Percentiles rank a stretch among this genome's conserved stretches.
phyloP scores from a whole-genome alignment of 2,797 vertebrate genomes.

The Decapterus maruadsi region DNA sequence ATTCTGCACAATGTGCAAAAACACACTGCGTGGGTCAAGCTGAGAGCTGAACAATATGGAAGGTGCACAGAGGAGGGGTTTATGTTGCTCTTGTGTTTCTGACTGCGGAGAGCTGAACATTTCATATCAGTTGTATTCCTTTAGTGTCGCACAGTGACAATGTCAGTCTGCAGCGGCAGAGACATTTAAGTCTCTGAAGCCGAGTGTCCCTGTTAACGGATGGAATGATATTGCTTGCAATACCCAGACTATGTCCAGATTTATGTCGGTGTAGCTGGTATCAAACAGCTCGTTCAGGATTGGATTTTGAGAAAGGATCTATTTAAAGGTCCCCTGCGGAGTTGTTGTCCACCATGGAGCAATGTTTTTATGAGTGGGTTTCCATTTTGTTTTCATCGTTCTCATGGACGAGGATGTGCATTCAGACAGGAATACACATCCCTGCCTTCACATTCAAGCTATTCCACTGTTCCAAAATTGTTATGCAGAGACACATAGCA shows the following conservation, averaged over 20 bases:
- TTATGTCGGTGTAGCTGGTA: not conserved
- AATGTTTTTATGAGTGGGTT: not conserved
- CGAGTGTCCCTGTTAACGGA: not conserved
- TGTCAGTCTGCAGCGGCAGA: not conserved
- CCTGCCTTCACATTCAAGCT: not conserved
- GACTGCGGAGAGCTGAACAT: not conserved
- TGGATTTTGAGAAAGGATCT: not conserved
- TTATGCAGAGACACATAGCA: not conserved
- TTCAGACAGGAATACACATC: not conserved
- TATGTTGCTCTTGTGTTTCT: not conserved
- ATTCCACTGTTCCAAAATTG: not conserved
- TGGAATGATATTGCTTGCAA: not conserved
- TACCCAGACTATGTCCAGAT: not conserved
- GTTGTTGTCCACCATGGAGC: not conserved
- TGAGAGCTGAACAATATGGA: not conserved
- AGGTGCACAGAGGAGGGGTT: not conserved
- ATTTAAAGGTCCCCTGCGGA: not conserved
- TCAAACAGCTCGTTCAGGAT: not conserved
- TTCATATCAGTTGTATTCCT: constrained; percentile 5
- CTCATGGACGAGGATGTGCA: not conserved
- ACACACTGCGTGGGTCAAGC: not conserved
- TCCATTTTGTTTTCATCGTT: not conserved
- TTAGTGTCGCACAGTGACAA: not conserved
- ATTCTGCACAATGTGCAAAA: not conserved
- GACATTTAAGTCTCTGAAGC: not conserved